Evolutionary conservation across 2,797 vertebrate species (phyloP).

Genomic region (Cygnus olor): DNA sequence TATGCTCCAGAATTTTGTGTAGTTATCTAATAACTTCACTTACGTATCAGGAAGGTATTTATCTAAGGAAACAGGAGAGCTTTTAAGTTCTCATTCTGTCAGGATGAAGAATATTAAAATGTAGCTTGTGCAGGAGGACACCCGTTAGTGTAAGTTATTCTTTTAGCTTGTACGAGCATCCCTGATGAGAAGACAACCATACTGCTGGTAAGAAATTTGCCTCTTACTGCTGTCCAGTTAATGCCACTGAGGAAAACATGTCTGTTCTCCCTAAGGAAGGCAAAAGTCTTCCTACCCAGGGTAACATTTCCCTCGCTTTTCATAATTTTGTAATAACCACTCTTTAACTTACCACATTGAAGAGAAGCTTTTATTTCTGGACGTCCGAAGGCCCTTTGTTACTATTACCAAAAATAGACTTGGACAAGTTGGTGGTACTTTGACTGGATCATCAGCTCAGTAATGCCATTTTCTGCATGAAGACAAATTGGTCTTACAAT

Average conservation of each 20-base stretch:
- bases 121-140: neutral
- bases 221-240: neutral
- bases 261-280: neutral
- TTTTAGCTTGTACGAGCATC: neutral
- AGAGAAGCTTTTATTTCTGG: neutral
- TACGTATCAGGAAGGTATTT: neutral
- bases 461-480: neutral
- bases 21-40: neutral
- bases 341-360: neutral
- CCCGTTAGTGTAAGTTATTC: neutral
- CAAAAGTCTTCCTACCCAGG: neutral
- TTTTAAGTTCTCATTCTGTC: neutral
- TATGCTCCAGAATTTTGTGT: neutral
- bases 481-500: neutral
- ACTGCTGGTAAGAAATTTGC: neutral
- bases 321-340: neutral
- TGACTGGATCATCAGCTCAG: neutral
- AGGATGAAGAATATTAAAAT: neutral
- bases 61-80: neutral
- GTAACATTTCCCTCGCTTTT: neutral
- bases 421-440: neutral
- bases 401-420: neutral
- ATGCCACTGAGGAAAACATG: neutral
- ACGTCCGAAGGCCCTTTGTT: neutral
- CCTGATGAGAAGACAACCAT: neutral